Evolutionary conservation across 1,140 invertebrate genomes (phyloP).

Genomic region (Radopholus similis): DNA sequence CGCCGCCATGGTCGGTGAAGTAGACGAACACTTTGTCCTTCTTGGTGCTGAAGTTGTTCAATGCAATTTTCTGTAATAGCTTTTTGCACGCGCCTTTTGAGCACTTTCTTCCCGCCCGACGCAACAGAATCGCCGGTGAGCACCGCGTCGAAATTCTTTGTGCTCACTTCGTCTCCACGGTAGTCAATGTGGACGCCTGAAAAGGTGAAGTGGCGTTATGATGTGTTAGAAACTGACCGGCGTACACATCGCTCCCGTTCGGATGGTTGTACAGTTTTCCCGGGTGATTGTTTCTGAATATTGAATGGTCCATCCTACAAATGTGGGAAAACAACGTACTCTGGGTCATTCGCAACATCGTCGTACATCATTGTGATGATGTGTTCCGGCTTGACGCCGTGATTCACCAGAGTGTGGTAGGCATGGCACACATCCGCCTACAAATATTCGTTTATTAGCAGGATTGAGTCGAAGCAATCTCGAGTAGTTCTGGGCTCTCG

Average conservation of each 20-base stretch:
- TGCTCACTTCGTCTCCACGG: conserved; percentile 54
- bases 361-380: conserved; percentile 71
- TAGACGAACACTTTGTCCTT: conserved; percentile 36
- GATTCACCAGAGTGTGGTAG: conserved; percentile 66
- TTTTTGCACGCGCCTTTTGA: conserved; percentile 55
- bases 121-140: conserved; percentile 22
- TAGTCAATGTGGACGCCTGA: conserved; percentile 68
- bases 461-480: background rate
- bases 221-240: conserved; percentile 60
- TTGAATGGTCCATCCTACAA: background rate
- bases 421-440: conserved; percentile 69
- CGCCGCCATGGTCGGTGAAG: conserved; percentile 70
- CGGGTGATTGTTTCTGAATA: conserved; percentile 65
- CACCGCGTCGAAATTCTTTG: conserved; percentile 37
- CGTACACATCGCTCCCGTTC: conserved; percentile 67
- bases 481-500: background rate
- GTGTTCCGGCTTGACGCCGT: conserved; percentile 67
- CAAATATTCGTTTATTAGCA: conserved; percentile 39
- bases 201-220: conserved; percentile 61
- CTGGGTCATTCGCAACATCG: conserved; percentile 66
- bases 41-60: conserved; percentile 9
- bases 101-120: conserved; percentile 31
- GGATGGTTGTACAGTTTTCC: conserved; percentile 68
- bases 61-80: background rate
- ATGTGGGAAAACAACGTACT: conserved; percentile 60